These are phyloP conservation scores for Catharus minimus DNA, from an alignment of 2,113 vertebrate species.

Conservation along the genomic window DNA sequence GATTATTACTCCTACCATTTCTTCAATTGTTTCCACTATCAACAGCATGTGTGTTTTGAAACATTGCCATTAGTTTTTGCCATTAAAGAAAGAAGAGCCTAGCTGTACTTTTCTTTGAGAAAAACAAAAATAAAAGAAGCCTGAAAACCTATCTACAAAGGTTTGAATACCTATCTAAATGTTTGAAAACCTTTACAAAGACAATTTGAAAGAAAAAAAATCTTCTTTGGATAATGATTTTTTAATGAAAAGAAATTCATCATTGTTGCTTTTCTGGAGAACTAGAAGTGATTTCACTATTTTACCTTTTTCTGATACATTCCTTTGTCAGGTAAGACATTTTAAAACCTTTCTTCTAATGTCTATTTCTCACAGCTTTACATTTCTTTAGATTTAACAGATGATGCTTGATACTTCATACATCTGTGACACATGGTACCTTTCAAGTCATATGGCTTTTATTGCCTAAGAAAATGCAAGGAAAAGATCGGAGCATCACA, in stretches of 20 bases:
- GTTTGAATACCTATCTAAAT: no score
- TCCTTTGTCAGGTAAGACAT: background rate
- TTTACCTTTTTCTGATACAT: background rate
- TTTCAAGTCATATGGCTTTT: background rate
- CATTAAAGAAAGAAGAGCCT: background rate
- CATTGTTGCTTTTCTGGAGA: background rate
- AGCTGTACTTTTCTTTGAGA: background rate
- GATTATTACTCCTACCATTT: background rate
- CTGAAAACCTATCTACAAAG: background rate
- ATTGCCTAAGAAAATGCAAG: background rate
- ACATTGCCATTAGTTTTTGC: background rate
- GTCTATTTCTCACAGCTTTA: background rate
- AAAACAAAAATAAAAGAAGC: background rate
- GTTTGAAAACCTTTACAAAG: no score
- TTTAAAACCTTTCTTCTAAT: background rate
- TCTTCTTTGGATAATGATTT: background rate
- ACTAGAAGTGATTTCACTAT: background rate
- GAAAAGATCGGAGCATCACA: background rate
- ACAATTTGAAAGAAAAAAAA: background rate
- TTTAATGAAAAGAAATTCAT: background rate
- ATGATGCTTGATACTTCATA: background rate
- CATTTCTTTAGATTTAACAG: background rate
- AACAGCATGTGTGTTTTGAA: background rate
- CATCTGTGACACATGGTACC: accelerated
- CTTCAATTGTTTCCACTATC: background rate